Conservation (phyloP, 2,113 vertebrate species). For the Scalopus aquaticus region DNA sequence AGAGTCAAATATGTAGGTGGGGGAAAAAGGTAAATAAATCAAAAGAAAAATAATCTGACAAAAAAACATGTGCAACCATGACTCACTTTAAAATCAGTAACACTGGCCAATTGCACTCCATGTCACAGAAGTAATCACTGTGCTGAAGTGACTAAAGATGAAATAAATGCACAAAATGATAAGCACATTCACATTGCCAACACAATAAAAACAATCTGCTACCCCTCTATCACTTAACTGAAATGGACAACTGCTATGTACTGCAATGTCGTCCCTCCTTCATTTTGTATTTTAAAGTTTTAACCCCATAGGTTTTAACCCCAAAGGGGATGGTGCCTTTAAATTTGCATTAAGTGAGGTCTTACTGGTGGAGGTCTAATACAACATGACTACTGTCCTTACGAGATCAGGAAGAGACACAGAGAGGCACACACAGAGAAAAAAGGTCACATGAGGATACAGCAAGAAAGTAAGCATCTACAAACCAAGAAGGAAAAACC, state of each 20-base stretch:
- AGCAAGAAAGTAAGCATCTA: background rate
- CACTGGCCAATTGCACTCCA: background rate
- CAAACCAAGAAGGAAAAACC: background rate
- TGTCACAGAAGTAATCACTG: background rate
- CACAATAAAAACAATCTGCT: background rate
- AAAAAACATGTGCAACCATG: too few relatives aligned
- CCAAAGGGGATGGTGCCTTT: background rate
- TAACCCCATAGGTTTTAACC: too few relatives aligned
- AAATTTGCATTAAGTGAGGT: background rate
- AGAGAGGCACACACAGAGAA: background rate
- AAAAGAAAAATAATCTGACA: background rate
- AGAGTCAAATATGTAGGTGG: too few relatives aligned
- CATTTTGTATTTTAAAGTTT: background rate
- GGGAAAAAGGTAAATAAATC: too few relatives aligned
- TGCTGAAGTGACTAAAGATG: background rate
- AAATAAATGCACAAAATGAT: background rate
- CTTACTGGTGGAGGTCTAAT: background rate
- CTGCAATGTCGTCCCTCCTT: background rate
- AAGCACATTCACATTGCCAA: background rate
- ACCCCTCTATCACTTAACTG: background rate
- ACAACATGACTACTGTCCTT: background rate
- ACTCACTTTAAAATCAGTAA: background rate
- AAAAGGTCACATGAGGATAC: background rate
- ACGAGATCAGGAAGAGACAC: background rate
- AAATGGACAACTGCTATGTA: background rate